Percentiles rank a stretch among this genome's conserved stretches.
These are phyloP conservation scores for Drosophila fulvimacula DNA, from an alignment of 2,888 invertebrate genomes.

Conservation along the genomic window DNA sequence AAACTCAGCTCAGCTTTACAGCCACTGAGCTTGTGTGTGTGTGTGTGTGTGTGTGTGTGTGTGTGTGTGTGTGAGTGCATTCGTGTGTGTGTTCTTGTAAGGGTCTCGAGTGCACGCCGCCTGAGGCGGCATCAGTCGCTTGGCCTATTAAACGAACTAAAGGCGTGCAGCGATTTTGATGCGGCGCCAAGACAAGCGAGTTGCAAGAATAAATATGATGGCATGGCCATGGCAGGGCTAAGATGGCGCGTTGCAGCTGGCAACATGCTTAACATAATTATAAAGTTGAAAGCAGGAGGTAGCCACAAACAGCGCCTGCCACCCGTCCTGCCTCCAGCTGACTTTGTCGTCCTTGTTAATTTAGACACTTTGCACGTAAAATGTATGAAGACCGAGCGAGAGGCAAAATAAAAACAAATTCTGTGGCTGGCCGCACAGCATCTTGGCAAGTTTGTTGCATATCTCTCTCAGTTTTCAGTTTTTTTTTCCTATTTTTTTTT, in stretches of 20 bases:
- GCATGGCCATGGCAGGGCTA: conserved; percentile 28
- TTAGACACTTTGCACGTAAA: conserved; percentile 81
- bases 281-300: conserved; percentile 61
- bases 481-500: background rate
- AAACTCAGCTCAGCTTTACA: conserved; percentile 51
- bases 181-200: conserved; percentile 49
- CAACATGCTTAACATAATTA: conserved; percentile 80
- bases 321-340: conserved; percentile 26
- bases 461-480: background rate
- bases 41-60: background rate
- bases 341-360: conserved; percentile 80
- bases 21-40: background rate
- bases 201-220: conserved; percentile 39
- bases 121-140: conserved; percentile 56
- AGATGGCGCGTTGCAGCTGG: conserved; percentile 25
- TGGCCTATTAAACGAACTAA: conserved; percentile 73
- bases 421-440: conserved; percentile 16
- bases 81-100: conserved; percentile 4
- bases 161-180: conserved; percentile 51
- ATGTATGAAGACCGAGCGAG: conserved; percentile 57
- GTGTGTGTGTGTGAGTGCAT: conserved; percentile 1
- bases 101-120: conserved; percentile 37
- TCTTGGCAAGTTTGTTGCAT: conserved; percentile 40
- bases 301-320: background rate
- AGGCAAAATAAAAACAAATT: conserved; percentile 17